Evolutionary conservation across 2,888 invertebrate species (phyloP).

Genomic region (Cybosia mesomella): DNA sequence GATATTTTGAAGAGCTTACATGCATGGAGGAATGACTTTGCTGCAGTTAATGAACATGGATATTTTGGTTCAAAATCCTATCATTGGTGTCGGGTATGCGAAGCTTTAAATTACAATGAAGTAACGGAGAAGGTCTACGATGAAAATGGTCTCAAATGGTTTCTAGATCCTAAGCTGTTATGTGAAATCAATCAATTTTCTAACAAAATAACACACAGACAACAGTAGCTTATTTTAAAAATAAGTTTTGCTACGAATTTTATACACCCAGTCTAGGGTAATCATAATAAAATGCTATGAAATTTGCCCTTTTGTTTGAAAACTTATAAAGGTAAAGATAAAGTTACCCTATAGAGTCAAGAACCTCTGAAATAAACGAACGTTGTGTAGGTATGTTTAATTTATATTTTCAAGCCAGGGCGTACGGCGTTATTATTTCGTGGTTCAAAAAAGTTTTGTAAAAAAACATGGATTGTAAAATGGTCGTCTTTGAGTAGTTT

Average conservation of each 20-base stretch:
- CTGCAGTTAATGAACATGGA: slow-evolving; percentile 89
- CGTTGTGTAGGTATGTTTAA: no score
- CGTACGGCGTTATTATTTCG: no score
- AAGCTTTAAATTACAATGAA: slow-evolving; percentile 89
- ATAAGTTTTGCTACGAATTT: not conserved
- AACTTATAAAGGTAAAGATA: not conserved
- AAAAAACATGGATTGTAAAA: no score
- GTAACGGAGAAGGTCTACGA: slow-evolving; percentile 58
- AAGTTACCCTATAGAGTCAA: no score
- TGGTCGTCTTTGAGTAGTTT: no score
- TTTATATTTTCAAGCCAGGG: no score
- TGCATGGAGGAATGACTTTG: slow-evolving; percentile 87
- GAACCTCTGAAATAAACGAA: no score
- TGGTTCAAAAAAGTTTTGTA: no score
- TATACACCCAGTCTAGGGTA: not conserved
- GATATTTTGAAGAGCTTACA: slow-evolving; percentile 81
- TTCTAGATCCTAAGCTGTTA: slow-evolving; percentile 52
- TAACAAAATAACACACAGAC: not conserved
- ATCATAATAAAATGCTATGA: not conserved
- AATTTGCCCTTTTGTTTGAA: not conserved
- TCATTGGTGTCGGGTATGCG: slow-evolving; percentile 89
- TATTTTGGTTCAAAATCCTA: slow-evolving; percentile 87
- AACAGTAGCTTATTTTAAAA: not conserved
- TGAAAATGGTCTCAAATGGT: slow-evolving; percentile 52
- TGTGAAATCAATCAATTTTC: slow-evolving; percentile 8